Evolutionary conservation across 2,113 vertebrate genomes (phyloP), one percentile per base, ranked within the genome.

Genomic region (Erpornis zantholeuca): DNA sequence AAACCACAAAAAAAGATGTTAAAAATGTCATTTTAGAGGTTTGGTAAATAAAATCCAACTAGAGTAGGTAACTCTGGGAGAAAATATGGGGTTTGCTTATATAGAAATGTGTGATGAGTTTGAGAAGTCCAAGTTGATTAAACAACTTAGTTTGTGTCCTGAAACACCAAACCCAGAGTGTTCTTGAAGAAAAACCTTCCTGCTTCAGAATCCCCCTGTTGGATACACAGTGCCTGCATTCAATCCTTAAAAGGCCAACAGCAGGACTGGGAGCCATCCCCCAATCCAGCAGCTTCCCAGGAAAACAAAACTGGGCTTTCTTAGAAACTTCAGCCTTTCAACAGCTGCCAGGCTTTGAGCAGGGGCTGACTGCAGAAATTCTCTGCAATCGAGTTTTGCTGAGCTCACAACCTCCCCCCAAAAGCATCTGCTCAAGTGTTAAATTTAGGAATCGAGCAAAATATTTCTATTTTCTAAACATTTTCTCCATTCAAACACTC

Each of bases 171-270:
- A 31, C 38, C 27, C 24, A 0, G 53, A 9, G 66, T 1, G 65
- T 71, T 56, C 33, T 36, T 44, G 36, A 25, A n/a, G 64, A 25
- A 71, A 71, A 83, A 56, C 1, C 59, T 38, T 40, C 61, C 54
- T 13, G 56, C 69, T 86, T 6, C 25, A 56, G 42, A 40, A 91
- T 72, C n/a, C 60, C 60, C 87, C 52, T 65, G 8, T 1, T 92
- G 91, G 81, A 57, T 23, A 61, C 91, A 72, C 5, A 3, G 72
- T 11, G 94, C 81, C 77, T 70, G 52, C 27, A 24, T 69, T 82
- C 89, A 35, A 21, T 75, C 95, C 94, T 96, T 96, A 96, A 97
- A 97, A 97, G 96, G 96, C 89, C 12, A 95, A 89, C 25, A 53
- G 6, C 69, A 77, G 91, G 0, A 10, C 81, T 49, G 88, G 24